Percentiles rank a stretch among this genome's conserved stretches.
Conservation (phyloP, 2,888 invertebrate genomes). For the Orthosia gracilis region DNA sequence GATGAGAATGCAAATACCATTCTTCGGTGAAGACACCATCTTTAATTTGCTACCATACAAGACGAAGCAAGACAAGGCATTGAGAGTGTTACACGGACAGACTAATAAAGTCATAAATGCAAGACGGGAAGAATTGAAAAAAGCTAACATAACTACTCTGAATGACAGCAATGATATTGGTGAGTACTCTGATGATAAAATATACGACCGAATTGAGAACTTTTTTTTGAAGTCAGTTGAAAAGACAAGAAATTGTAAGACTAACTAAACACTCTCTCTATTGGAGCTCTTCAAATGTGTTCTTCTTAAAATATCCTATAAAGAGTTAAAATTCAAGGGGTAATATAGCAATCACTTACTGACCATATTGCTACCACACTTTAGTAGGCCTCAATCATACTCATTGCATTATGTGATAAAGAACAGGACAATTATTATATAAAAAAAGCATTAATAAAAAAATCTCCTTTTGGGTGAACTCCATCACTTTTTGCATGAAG, state of each 20-base stretch:
- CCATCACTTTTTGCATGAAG: not conserved
- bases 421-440: too few relatives aligned
- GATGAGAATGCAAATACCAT: slow-evolving; percentile 80
- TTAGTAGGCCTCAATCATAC: too few relatives aligned
- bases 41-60: slow-evolving; percentile 91
- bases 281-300: too few relatives aligned
- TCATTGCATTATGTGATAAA: too few relatives aligned
- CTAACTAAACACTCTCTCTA: too few relatives aligned
- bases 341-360: too few relatives aligned
- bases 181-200: slow-evolving; percentile 59
- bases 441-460: too few relatives aligned
- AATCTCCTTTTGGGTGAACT: too few relatives aligned
- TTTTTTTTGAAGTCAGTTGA: not conserved
- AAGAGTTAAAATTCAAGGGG: too few relatives aligned
- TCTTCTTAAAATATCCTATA: too few relatives aligned
- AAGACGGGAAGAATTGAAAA: slow-evolving; percentile 79
- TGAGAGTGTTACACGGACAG: slow-evolving; percentile 85
- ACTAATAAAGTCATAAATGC: slow-evolving; percentile 86
- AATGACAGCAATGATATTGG: slow-evolving; percentile 74
- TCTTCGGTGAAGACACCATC: slow-evolving; percentile 76
- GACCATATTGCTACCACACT: too few relatives aligned
- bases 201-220: not conserved
- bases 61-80: slow-evolving; percentile 87
- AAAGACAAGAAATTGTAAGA: not conserved
- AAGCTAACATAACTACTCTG: slow-evolving; percentile 72